These are phyloP conservation scores for Solea senegalensis DNA, from an alignment of 2,113 vertebrate genomes.

Conservation along the genomic window DNA sequence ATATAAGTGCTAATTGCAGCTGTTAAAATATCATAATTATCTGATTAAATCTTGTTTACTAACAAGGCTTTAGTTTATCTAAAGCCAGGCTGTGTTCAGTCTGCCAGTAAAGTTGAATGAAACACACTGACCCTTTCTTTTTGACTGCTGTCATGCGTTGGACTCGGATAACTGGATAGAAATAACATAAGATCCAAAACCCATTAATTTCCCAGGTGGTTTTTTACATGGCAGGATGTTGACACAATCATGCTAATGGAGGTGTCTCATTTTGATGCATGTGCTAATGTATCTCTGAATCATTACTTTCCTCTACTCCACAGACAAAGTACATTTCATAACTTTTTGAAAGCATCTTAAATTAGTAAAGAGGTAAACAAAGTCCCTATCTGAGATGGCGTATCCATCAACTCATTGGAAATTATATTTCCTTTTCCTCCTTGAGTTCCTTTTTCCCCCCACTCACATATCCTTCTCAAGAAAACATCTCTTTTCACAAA, in stretches of 20 bases:
- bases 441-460: conserved; percentile 5
- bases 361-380: conserved; percentile 59
- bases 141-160: not conserved
- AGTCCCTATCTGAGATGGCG: conserved; percentile 1
- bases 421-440: conserved; percentile 4
- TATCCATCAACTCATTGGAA: conserved; percentile 26
- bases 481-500: conserved; percentile 33
- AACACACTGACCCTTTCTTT: not conserved
- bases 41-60: too few species aligned
- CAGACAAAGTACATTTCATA: conserved; percentile 43
- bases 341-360: conserved; percentile 49
- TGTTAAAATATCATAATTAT: too few species aligned
- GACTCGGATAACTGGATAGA: not conserved
- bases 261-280: conserved; percentile 47
- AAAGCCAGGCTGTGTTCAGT: too few species aligned
- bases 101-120: too few species aligned
- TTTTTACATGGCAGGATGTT: conserved; percentile 39
- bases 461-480: conserved; percentile 1
- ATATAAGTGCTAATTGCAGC: too few species aligned
- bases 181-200: conserved; percentile 10
- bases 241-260: conserved; percentile 57
- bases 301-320: conserved; percentile 38
- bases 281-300: conserved; percentile 60
- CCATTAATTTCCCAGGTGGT: not conserved
- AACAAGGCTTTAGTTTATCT: too few species aligned